Percentiles rank a stretch among this genome's conserved stretches.
Evolutionary conservation across 2,113 vertebrate genomes (phyloP).

Genomic region (Phycodurus eques): DNA sequence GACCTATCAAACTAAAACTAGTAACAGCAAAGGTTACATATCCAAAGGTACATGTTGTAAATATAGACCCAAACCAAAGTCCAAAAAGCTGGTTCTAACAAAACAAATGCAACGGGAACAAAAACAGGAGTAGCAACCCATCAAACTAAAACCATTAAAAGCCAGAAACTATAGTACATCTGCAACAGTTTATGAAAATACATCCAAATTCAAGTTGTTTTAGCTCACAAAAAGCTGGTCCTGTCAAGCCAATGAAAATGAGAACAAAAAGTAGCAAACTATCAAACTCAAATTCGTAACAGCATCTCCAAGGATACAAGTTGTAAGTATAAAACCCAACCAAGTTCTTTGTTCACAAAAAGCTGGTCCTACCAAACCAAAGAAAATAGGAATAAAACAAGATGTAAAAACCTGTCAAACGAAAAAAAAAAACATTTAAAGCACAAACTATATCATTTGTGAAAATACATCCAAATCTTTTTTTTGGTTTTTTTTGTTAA

Average conservation of each 20-base stretch:
- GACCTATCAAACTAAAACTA: background rate
- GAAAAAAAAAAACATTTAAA: background rate
- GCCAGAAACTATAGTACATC: background rate
- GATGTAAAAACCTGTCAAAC: background rate
- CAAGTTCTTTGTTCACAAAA: too few relatives aligned
- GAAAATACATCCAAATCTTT: too few relatives aligned
- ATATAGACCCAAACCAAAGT: background rate
- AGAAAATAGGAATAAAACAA: too few relatives aligned
- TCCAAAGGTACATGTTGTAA: background rate
- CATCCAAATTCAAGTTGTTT: background rate
- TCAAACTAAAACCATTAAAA: background rate
- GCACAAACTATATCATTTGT: background rate
- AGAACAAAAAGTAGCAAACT: background rate
- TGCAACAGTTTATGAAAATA: background rate
- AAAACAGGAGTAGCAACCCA: background rate
- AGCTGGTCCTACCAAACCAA: too few relatives aligned
- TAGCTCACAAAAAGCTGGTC: background rate
- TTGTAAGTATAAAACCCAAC: too few relatives aligned
- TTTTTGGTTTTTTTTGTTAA: too few relatives aligned
- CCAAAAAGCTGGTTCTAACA: background rate
- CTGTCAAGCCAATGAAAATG: background rate
- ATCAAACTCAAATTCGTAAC: too few relatives aligned
- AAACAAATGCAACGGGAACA: background rate
- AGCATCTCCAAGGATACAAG: too few relatives aligned
- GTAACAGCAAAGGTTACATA: background rate